Evolutionary conservation across 1,140 invertebrate species (phyloP), one percentile per base, ranked within the genome.

Genomic region (Drosophila sucinea): DNA sequence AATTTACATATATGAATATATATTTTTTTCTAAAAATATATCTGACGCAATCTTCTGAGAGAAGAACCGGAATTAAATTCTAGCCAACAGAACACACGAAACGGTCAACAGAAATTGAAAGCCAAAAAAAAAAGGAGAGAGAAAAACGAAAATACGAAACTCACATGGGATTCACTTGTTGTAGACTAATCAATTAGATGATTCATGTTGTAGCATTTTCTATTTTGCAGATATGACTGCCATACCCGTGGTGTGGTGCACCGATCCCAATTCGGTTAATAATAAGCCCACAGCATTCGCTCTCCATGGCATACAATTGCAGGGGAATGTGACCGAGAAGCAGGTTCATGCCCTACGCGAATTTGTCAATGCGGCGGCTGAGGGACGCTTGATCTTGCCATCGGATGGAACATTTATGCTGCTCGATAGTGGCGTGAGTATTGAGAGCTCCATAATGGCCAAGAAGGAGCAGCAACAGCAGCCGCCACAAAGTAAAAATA

Each of bases 231-330:
- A 51, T 51, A 92, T 91, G 87, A 79, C 91, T 55, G 79, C 87
- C 66, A 91, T 90, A 80, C 91, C 91, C 6, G 91, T 92, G 32
- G 91, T 92, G 10, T 92, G 91, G 91, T 92, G 91, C 65, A 87
- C 91, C 58, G 90, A 92, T 84, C 91, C 91, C 38, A 92, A 92
- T 72, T 92, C 91, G 79, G 90, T 90, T 41, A 92, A 91, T 70
- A 92, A 92, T 60, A 91, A 92, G 47, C 91, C 91, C n/a, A 92
- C 91, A 4, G 91, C 91, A 51, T 92, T 92, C 60, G 91, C 91
- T 30, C 74, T 92, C 40, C 91, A 92, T 33, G 91, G 91, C 38
- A 92, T 92, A 27, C 91, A 92, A 56, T 65, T 92, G 66, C 91
- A 92, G 77, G 91, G 91, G 0, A 92, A 92, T 70, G 86, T 92